These are phyloP conservation scores for Otolemur crassicaudatus DNA, from an alignment of 2,797 vertebrate genomes.

Conservation along the genomic window DNA sequence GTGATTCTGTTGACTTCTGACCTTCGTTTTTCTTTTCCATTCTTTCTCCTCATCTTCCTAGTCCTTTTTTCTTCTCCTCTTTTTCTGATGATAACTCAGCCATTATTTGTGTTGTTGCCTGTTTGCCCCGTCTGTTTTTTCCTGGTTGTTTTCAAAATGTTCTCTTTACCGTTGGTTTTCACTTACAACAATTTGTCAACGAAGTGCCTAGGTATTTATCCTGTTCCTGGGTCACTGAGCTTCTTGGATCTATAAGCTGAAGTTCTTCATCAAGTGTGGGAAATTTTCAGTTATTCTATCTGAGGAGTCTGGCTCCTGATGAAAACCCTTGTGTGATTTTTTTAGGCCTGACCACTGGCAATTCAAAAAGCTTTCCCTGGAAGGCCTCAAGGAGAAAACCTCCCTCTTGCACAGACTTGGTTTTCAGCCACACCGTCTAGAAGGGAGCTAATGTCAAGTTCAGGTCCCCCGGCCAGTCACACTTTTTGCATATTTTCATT, in stretches of 20 bases:
- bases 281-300: neutral
- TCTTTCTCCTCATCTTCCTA: neutral
- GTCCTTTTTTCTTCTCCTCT: neutral
- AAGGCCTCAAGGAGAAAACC: neutral
- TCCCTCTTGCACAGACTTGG: neutral
- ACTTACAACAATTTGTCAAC: neutral
- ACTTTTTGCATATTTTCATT: neutral
- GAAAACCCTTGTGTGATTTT: constrained; percentile 11
- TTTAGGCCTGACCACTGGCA: neutral
- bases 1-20: neutral
- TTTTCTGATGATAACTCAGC: neutral
- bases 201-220: neutral
- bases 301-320: neutral
- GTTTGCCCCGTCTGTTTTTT: neutral
- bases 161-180: neutral
- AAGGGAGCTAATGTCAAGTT: neutral
- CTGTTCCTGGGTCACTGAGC: neutral
- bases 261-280: neutral
- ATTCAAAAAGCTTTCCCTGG: neutral
- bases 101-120: neutral
- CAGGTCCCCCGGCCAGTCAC: neutral
- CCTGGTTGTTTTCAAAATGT: constrained; percentile 2
- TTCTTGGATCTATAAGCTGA: neutral
- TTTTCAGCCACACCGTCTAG: neutral
- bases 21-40: neutral